Evolutionary conservation across 2,113 vertebrate species (phyloP), one percentile per base, ranked within the genome.

Genomic region (Megaceryle torquata): DNA sequence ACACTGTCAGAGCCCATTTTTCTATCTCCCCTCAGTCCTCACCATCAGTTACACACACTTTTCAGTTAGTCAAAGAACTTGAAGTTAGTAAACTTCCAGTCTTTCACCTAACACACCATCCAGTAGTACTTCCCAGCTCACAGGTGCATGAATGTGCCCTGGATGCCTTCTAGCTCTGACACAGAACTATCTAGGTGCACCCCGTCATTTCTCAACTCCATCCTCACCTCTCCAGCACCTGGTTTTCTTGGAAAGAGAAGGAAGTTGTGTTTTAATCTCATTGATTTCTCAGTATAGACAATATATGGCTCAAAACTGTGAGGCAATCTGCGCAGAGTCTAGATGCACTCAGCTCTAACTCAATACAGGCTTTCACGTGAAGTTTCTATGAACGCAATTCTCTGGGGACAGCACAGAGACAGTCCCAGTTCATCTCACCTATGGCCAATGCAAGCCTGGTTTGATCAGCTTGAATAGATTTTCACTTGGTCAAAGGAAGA

Each of bases 261-360:
- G 72, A 91, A 96, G 48, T 48, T 93, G 51, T 95, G 85, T 93
- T 92, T 87, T 93, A 67, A 80, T 96, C 69, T 91, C 88, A 63
- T 77, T 68, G 48, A 68, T 63, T 95, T 89, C 89, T 91, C 83
- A 85, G 83, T 92, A 92, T 87, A 93, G 94, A 95, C 94, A 96
- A 95, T 94, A 97, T 93, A 97, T 94, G 95, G 91, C 53, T 84
- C 44, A 91, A 86, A 93, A 93, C 94, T 92, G 94, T 82, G 93
- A 95, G 61, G 50, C 94, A 97, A 95, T 95, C 96, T 96, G 95
- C 91, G 89, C 84, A 44, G 74, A 95, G 89, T 95, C 95, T 92
- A 81, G 69, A 88, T 68, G 67, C 59, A 24, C 78, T 91, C 57
- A 89, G 75, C 79, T 93, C 86, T 77, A 91, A 50, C 79, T 88